These are phyloP conservation scores for Eutrigla gurnardus DNA, from an alignment of 2,797 vertebrate species.

Conservation along the genomic window DNA sequence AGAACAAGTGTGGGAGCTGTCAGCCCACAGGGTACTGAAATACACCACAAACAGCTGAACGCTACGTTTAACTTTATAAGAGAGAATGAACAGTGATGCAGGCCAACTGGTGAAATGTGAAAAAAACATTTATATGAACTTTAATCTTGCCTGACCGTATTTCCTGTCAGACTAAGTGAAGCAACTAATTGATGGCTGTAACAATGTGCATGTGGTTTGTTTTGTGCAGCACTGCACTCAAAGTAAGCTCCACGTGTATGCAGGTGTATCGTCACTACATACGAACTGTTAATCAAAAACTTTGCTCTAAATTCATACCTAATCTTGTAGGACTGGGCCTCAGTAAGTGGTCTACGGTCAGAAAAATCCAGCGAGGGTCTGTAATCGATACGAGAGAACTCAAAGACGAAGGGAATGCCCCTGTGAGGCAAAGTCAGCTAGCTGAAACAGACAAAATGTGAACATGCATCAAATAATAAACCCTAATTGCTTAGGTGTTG, in stretches of 20 bases:
- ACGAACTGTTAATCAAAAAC: conserved; percentile 23
- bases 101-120: conserved; percentile 1
- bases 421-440: background rate
- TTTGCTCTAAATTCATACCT: background rate
- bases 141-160: conserved; percentile 3
- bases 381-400: background rate
- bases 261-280: background rate
- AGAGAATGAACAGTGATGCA: conserved; percentile 8
- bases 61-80: conserved; percentile 32
- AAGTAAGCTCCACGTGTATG: conserved; percentile 8
- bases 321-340: background rate
- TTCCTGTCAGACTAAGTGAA: conserved; percentile 10
- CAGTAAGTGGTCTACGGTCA: background rate
- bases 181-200: background rate
- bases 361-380: background rate
- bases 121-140: conserved; percentile 17
- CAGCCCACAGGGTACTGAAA: conserved; percentile 71
- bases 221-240: background rate
- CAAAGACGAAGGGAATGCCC: background rate
- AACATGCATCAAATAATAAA: background rate
- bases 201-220: background rate
- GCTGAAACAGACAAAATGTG: background rate
- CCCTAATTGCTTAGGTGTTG: background rate
- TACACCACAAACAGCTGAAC: conserved; percentile 55
- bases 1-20: conserved; percentile 68